Percentiles rank a stretch among this genome's conserved stretches.
Evolutionary conservation across 2,113 vertebrate genomes (phyloP).

Genomic region (Periophthalmus modestus): DNA sequence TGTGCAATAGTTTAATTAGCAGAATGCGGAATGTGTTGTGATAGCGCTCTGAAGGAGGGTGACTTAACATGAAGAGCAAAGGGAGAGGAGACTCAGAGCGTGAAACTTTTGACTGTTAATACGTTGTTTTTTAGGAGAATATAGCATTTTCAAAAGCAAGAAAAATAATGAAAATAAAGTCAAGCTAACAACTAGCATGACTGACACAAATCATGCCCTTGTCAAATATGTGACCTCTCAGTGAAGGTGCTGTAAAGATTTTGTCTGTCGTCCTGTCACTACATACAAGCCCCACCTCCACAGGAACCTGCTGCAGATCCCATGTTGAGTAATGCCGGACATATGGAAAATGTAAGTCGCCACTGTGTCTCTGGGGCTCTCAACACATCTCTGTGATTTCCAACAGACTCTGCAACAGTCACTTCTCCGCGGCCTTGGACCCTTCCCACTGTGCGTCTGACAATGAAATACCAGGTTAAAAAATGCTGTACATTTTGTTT

Average conservation of each 20-base stretch:
- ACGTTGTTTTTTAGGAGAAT: too few relatives aligned
- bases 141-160: too few relatives aligned
- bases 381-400: slow-evolving; percentile 30
- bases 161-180: too few relatives aligned
- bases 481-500: neutral
- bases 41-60: too few relatives aligned
- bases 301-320: slow-evolving; percentile 32
- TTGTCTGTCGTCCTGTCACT: slow-evolving; percentile 30
- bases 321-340: slow-evolving; percentile 45
- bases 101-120: too few relatives aligned
- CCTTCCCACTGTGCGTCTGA: neutral
- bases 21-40: too few relatives aligned
- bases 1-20: too few relatives aligned
- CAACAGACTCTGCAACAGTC: slow-evolving; percentile 18
- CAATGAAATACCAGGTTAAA: slow-evolving; percentile 2
- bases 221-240: too few relatives aligned
- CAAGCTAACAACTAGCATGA: too few relatives aligned
- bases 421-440: neutral
- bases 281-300: slow-evolving; percentile 30
- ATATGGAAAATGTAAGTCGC: slow-evolving; percentile 51
- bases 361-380: slow-evolving; percentile 21
- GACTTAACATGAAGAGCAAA: too few relatives aligned
- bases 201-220: too few relatives aligned
- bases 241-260: neutral
- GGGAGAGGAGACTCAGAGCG: too few relatives aligned